A percentile compares a stretch with the other conserved stretches of the same genome.
Conservation (phyloP, 2,113 vertebrate species). For the Bufo bufo region DNA sequence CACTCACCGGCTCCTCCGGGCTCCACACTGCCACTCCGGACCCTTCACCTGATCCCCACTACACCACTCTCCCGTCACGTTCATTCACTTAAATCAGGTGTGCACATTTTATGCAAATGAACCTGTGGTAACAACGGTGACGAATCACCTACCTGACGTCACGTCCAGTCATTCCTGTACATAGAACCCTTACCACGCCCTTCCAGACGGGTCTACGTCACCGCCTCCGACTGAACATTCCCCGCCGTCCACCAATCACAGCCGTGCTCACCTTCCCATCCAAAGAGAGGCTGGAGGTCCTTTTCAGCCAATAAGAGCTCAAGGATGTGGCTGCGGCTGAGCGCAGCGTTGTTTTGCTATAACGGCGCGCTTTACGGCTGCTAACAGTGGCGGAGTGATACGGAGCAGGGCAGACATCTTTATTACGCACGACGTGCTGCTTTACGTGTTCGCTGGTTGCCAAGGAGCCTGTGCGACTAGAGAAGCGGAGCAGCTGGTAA, state of each 20-base stretch:
- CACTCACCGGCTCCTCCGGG: neutral
- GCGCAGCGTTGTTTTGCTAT: neutral
- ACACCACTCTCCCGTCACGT: neutral
- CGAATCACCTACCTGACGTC: slow-evolving; percentile 35
- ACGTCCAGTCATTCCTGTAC: neutral
- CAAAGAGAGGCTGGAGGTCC: neutral
- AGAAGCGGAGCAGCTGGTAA: slow-evolving; percentile 22
- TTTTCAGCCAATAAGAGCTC: neutral
- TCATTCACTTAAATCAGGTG: slow-evolving; percentile 7
- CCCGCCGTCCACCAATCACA: neutral
- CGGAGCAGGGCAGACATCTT: too few species aligned
- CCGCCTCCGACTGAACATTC: neutral
- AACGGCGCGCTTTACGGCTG: neutral
- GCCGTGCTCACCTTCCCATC: neutral
- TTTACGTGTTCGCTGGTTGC: slow-evolving; percentile 13
- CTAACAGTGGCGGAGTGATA: neutral
- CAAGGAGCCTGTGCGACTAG: neutral
- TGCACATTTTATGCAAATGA: slow-evolving; percentile 10
- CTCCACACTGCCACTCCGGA: neutral
- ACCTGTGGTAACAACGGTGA: neutral
- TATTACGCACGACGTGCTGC: neutral
- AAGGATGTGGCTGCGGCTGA: too few species aligned
- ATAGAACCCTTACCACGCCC: neutral
- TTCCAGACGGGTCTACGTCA: slow-evolving; percentile 9
- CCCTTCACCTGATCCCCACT: neutral